Conservation (phyloP, 2,113 vertebrate species). For the Promerops cafer region DNA sequence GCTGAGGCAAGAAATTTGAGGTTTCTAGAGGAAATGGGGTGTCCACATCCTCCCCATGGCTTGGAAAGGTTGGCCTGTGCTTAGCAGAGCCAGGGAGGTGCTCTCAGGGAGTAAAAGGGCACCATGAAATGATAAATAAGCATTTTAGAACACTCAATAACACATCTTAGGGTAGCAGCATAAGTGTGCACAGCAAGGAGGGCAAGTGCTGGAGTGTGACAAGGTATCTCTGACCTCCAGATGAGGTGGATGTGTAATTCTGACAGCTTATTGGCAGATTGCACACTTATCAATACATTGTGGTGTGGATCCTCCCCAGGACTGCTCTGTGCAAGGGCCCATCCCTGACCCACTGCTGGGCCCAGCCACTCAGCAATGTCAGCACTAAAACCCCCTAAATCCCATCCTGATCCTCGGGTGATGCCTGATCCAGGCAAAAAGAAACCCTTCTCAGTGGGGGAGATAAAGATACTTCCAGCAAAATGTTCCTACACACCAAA, state of each 20-base stretch:
- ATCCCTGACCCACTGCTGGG: neutral
- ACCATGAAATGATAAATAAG: too few relatives aligned
- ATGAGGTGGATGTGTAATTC: neutral
- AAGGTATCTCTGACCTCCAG: rapidly evolving
- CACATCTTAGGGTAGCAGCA: too few relatives aligned
- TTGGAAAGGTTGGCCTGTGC: neutral
- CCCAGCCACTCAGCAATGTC: rapidly evolving
- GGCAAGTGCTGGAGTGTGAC: neutral
- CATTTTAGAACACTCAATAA: rapidly evolving
- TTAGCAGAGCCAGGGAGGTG: neutral
- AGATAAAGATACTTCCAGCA: neutral
- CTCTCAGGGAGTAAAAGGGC: neutral
- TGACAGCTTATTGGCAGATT: rapidly evolving
- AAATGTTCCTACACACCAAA: neutral
- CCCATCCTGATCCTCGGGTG: neutral
- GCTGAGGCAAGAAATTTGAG: neutral
- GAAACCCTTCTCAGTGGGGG: rapidly evolving
- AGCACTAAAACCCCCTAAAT: neutral
- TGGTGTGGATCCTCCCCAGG: neutral
- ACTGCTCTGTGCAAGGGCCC: neutral
- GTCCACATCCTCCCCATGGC: neutral
- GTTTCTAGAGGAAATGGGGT: neutral
- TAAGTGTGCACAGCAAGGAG: neutral
- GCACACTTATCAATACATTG: rapidly evolving
- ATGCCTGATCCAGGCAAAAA: neutral